These are phyloP conservation scores for Temnothorax longispinosus DNA, from an alignment of 1,140 invertebrate genomes.

Conservation along the genomic window DNA sequence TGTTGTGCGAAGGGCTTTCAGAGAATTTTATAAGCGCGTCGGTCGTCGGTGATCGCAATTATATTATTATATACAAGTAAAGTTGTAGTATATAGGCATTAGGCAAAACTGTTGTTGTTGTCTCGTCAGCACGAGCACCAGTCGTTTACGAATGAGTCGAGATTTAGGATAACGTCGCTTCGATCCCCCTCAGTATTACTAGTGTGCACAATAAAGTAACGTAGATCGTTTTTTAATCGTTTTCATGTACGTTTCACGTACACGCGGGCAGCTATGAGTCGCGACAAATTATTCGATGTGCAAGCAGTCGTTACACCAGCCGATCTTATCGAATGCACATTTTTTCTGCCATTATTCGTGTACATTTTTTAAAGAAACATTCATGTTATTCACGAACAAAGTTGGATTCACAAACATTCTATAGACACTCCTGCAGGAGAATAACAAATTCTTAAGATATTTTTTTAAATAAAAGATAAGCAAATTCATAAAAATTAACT, in stretches of 20 bases:
- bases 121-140: slow-evolving; percentile 48
- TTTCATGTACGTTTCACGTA: slow-evolving; percentile 24
- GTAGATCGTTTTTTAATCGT: slow-evolving; percentile 45
- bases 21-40: slow-evolving; percentile 72
- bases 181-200: slow-evolving; percentile 30
- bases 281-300: not conserved
- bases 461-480: not conserved
- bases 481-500: not conserved
- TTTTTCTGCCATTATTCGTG: not conserved
- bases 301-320: not conserved
- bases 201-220: slow-evolving; percentile 26
- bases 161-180: slow-evolving; percentile 54
- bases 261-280: not conserved
- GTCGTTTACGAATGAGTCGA: slow-evolving; percentile 28
- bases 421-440: not conserved
- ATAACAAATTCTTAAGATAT: not conserved
- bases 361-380: not conserved
- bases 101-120: slow-evolving; percentile 52
- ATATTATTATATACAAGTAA: slow-evolving; percentile 41
- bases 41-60: slow-evolving; percentile 28
- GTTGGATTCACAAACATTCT: not conserved
- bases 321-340: slow-evolving; percentile 13
- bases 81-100: slow-evolving; percentile 6
- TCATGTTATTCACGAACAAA: not conserved
- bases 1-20: slow-evolving; percentile 70